Base-by-base conservation (phyloP, 2,888 invertebrate species). In the Hyles lineata region DNA sequence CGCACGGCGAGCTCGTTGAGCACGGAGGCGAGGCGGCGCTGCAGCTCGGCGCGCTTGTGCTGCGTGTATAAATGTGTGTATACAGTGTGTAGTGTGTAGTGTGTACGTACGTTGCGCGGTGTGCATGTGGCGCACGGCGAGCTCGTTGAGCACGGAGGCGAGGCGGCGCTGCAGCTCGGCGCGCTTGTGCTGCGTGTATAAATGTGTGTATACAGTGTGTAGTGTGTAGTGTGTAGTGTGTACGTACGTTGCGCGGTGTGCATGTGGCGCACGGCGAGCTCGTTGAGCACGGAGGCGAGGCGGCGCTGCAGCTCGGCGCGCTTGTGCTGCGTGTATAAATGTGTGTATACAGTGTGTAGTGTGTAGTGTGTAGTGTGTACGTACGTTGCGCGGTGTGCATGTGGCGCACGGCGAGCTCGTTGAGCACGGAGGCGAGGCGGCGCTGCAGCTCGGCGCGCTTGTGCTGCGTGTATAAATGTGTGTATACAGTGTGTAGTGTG, bases 81-180 rank as follows among this genome's bases (percentile, higher is more conserved):
- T 29, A 29, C 29, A 93, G 7, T 87, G 72, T 9, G 79, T 79
- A 67, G 71, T 80, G 7, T 90, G 29, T 29, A 21, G 80, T 75
- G 32, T 52, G 55, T 55, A 55, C 55, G 17, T n/a, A 96, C 96
- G 95, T 79, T 96, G 96, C 1, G 97, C 97, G 83, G 96, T 96
- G 86, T 97, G 97, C 96, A 98, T 98, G 83, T 97, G 97, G 70
- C 96, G 95, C 0, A 97, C 96, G 0, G 98, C 98, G 0, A 98
- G 91, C 88, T 98, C 98, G 88, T 98, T 98, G 79, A 96, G 95
- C 61, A 97, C 97, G 80, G 98, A 98, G 6, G 98, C 98, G 62
- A 97, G 90, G 4, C 97, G 92, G 0, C 96, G 90, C 70, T 95
- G 84, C 25, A 97, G 86, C 83, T 96, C 96, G 70, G 91, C 91